These are phyloP conservation scores for Metopia argyrocephala DNA, from an alignment of 2,888 invertebrate species.

Conservation along the genomic window DNA sequence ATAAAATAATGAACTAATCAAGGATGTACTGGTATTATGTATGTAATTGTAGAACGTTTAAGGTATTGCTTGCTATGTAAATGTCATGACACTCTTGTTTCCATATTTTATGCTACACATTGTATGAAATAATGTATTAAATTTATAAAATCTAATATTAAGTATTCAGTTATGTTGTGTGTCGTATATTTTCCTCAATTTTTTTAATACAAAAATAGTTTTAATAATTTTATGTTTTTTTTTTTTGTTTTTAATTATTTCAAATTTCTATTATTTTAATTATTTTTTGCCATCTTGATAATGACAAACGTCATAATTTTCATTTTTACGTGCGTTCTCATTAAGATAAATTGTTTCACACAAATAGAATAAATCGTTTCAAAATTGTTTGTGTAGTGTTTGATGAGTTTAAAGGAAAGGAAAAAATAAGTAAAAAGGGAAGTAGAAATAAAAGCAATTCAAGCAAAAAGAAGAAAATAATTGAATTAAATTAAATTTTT, in stretches of 20 bases:
- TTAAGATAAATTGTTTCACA: neutral
- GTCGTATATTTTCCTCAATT: no score
- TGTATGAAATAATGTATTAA: no score
- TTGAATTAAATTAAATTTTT: neutral
- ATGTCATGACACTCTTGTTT: no score
- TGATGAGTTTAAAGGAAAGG: neutral
- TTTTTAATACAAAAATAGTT: no score
- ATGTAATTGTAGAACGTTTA: no score
- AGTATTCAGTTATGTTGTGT: no score
- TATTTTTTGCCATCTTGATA: neutral
- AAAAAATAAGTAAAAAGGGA: neutral
- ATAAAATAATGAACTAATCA: no score
- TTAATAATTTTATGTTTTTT: neutral
- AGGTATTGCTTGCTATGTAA: no score
- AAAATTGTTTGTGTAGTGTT: neutral
- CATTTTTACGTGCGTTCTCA: neutral
- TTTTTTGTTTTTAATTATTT: no score
- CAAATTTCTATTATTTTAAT: neutral
- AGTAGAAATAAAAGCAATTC: neutral
- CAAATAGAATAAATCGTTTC: neutral
- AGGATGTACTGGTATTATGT: no score
- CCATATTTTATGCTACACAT: no score
- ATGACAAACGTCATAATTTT: neutral
- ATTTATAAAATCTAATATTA: no score
- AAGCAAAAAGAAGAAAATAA: neutral